A percentile compares a stretch with the other conserved stretches of the same genome.
Evolutionary conservation across 2,113 vertebrate species (phyloP).

Genomic region (Glaucidium brasilianum): DNA sequence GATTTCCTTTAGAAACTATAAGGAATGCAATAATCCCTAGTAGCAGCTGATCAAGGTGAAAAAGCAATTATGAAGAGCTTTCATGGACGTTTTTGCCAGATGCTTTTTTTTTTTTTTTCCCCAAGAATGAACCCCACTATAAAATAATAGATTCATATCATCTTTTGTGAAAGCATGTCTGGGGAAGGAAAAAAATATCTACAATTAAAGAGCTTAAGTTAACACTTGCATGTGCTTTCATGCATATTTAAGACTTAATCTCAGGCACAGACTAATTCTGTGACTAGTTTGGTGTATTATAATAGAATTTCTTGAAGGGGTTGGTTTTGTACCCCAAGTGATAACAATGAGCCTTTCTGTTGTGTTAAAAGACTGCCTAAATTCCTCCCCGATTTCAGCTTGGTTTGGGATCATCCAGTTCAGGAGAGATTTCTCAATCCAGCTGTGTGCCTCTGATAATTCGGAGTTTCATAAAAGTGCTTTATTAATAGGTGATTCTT

Average conservation of each 20-base stretch:
- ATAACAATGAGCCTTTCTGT: background rate
- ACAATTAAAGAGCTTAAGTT: background rate
- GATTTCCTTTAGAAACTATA: background rate
- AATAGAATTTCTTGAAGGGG: background rate
- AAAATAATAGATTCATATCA: background rate
- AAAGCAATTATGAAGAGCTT: background rate
- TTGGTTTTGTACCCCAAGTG: background rate
- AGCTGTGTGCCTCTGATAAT: background rate
- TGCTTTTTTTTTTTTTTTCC: background rate
- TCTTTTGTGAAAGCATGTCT: background rate
- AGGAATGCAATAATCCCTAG: background rate
- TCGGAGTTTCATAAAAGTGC: background rate
- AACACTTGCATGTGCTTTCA: background rate
- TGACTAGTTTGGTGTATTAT: background rate
- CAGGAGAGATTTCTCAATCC: background rate
- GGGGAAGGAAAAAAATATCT: background rate
- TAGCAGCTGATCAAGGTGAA: background rate
- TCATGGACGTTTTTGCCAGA: background rate
- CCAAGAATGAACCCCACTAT: background rate
- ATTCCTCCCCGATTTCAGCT: background rate
- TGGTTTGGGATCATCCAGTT: background rate
- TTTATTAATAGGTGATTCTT: background rate
- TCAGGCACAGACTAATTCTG: background rate
- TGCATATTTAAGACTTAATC: background rate
- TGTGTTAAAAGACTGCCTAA: background rate